Evolutionary conservation across 2,888 invertebrate genomes (phyloP), one percentile per base, ranked within the genome.

Genomic region (Caenorhabditis sp.): DNA sequence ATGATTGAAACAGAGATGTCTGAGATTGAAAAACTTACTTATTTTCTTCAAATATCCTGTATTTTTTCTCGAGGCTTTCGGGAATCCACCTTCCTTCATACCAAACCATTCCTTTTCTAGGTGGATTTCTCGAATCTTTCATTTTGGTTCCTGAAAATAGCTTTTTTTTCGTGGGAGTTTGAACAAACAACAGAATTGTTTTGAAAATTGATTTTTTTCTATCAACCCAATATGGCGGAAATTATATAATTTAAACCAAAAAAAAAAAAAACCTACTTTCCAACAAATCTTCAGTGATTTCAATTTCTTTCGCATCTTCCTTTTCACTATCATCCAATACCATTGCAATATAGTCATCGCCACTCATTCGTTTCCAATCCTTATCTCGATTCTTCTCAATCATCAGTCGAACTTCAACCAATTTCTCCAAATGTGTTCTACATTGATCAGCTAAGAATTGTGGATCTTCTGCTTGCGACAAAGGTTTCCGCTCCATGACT

Each of bases 331-430:
- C 71, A 25, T 63, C 67, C 38, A 69, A 20, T 67, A 73, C 67
- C 67, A 67, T 12, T 26, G 63, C 65, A 43, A 76, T 60, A 60
- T 76, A 76, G 25, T 68, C 68, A 54, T 78, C 78, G 0, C 66
- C 70, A 1, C 64, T 68, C 54, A 76, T 31, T n/a, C 75, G 60
- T 23, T 68, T 70, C 70, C 67, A 70, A 4, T 12, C 36, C 38
- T 67, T 59, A 10, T 50, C 43, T 3, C 67, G 52, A 17, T 65
- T 59, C 31, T 63, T 61, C 21, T 76, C 77, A 17, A 77, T 70
- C 21, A 66, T 59, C 38, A 67, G 26, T 21, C 78, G 76, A 20
- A 84, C 80, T 26, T 82, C 72, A 27, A 60, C 61, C 25, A 84
- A 62, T 56, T 72, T 71, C 14, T 69, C 56, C 54, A 84, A 62